Base-by-base conservation (phyloP, 2,113 vertebrate species). In the Tupaia tana region DNA sequence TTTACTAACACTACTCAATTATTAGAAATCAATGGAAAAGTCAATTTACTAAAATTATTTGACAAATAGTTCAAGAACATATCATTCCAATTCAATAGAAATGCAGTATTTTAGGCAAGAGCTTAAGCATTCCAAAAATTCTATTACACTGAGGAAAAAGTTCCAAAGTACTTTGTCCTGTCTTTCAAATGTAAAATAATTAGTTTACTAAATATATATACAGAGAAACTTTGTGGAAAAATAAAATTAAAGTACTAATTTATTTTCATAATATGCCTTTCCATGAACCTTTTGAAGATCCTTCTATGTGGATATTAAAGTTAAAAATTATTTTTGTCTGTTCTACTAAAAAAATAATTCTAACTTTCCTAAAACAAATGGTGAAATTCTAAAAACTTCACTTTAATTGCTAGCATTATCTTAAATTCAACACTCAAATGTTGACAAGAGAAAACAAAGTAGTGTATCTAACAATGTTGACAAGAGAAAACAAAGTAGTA, bases 21-120 rank as follows among this genome's bases (percentile, higher is more conserved):
- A 75, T 64, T 89, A 81, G 70, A 31, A 86, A 77, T 70, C 29
- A 93, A 3, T 25, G 31, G 59, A 43, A 96, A 84, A 56, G 12
- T 12, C 64, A 88, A 66, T 78, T 85, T 64, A 64, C 7, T 93
- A 59, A 77, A 73, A 74, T 66, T 89, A 97, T 67, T 67, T 95
- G 86, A 87, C 73, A 94, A 85, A 56, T 70, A 92, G 63, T 89
- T 92, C 59, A 80, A 86, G 6, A 29, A 81, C 5, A 77, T 22
- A 22, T 43, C 81, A 89, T 54, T 74, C 75, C 93, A 95, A 86
- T 29, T 88, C 25, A 91, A 63, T 8, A 92, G 31, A 89, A 94
- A 92, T 61, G 3, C 4, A 61, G 2, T 27, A 43, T 11, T 34
- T 81, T 2, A 73, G 20, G 25, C 67, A 71, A 93, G 27, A 91